Conservation (phyloP, 2,113 vertebrate genomes). For the Micronycteris hirsuta region DNA sequence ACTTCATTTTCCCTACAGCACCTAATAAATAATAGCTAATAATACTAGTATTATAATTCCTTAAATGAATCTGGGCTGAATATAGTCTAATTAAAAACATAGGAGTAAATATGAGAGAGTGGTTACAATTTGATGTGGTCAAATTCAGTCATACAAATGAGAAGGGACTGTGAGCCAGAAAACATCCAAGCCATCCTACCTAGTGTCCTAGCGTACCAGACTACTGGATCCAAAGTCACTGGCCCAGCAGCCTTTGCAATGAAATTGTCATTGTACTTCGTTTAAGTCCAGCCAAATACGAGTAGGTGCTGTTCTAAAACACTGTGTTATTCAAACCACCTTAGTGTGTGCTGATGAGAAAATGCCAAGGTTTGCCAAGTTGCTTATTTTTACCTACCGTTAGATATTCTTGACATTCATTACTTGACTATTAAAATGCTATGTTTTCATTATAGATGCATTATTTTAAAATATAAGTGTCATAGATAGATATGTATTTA, state of each 20-base stretch:
- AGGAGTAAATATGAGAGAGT: not conserved
- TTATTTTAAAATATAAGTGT: not conserved
- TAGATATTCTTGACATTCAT: not conserved
- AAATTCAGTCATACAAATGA: not conserved
- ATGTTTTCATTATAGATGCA: not conserved
- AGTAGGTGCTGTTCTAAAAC: not conserved
- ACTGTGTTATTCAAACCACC: not conserved
- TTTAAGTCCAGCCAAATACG: not conserved
- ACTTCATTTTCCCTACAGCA: too few relatives aligned
- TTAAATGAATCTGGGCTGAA: conserved; percentile 17
- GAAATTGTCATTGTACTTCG: not conserved
- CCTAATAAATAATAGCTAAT: not conserved
- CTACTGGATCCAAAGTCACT: not conserved
- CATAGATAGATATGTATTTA: not conserved
- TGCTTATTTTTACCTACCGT: not conserved
- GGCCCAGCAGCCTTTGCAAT: not conserved
- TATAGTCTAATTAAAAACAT: not conserved
- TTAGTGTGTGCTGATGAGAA: not conserved
- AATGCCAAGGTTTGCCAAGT: not conserved
- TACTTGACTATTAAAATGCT: not conserved
- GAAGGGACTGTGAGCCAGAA: not conserved
- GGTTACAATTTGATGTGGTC: not conserved
- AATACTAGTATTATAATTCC: not conserved
- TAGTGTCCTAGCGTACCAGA: not conserved
- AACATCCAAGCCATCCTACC: not conserved